Base-by-base conservation (phyloP, 2,797 vertebrate species). In the Sciurus carolinensis region DNA sequence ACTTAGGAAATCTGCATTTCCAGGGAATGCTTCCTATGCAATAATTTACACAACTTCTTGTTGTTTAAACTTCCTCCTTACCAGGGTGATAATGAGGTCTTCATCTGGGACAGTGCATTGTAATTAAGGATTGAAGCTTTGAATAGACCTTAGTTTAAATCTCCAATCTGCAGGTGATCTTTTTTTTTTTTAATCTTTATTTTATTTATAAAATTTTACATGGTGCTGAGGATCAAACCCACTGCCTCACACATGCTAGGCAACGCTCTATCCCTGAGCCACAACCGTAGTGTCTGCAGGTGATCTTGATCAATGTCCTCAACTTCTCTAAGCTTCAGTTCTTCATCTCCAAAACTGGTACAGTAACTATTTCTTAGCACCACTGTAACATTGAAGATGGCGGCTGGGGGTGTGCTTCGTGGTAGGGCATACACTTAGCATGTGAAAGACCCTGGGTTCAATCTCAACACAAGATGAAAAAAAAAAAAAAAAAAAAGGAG, bases 301-400 rank as follows among this genome's bases (percentile, higher is more conserved):
- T 91, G 69, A 84, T 57, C 50, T 62, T 67, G 64, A 95, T 71
- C 75, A 83, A 80, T 36, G 44, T 14, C 20, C 36, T 33, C 39
- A 42, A 62, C 39, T 90, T 90, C 54, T 57, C 52, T 57, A 62
- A 87, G 64, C 39, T 62, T 91, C 52, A 73, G 39, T 67, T 93
- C 54, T 28, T 87, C 69, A 36, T 96, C 85, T 94, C 67, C 90
- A 67, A 95, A 85, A 42, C 95, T 36, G 59, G 36, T 57, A 52
- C 13, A 79, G 10, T 71, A 84, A 54, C 12, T 73, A n/a, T 81
- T 77, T 44, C 59, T 91, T 66, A 86, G 57, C 50, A 36, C 22
- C 83, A 47, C 28, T 33, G 30, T 92, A 64, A 11, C 64, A 83
- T 42, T 81, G 75, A 71, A 90, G 82, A 66, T 81, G 44, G 47